Percentiles rank a stretch among this genome's conserved stretches.
phyloP scores from a whole-genome alignment of 2,888 invertebrate genomes.

The Parapristionchus giblindavisi region DNA sequence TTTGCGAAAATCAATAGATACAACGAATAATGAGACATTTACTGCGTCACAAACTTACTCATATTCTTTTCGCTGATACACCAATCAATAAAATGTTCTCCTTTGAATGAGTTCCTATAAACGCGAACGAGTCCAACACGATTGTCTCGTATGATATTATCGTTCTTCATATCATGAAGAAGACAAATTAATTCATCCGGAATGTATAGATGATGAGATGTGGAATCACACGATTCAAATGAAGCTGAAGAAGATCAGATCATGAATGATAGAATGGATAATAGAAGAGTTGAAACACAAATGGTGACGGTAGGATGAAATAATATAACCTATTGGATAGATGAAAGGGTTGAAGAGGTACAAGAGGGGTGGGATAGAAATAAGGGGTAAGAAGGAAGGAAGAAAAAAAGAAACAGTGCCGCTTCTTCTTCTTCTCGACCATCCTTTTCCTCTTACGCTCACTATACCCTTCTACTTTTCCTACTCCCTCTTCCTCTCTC shows the following conservation, averaged over 20 bases:
- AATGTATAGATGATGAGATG: not conserved
- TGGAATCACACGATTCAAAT: slow-evolving; percentile 13
- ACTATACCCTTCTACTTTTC: too few relatives aligned
- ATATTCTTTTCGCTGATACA: slow-evolving; percentile 69
- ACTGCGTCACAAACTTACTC: slow-evolving; percentile 60
- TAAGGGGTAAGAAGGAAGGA: not conserved
- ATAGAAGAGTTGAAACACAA: not conserved
- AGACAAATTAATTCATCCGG: slow-evolving; percentile 16
- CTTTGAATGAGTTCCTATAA: slow-evolving; percentile 71
- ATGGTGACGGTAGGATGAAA: not conserved
- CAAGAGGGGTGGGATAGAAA: not conserved
- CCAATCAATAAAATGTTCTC: slow-evolving; percentile 72
- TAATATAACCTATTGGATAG: not conserved
- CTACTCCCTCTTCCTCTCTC: too few relatives aligned
- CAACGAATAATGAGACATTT: not conserved
- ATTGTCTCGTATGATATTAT: slow-evolving; percentile 70
- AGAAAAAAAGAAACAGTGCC: not conserved
- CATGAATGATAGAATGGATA: not conserved
- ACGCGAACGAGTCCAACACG: slow-evolving; percentile 62
- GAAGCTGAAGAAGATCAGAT: slow-evolving; percentile 4
- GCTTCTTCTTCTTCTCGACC: too few relatives aligned
- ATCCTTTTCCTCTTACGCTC: too few relatives aligned
- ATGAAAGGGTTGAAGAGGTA: not conserved
- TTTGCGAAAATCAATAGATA: too few relatives aligned
- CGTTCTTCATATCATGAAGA: slow-evolving; percentile 63